phyloP scores from a whole-genome alignment of 2,888 invertebrate genomes.

The Aphodius granarius region DNA sequence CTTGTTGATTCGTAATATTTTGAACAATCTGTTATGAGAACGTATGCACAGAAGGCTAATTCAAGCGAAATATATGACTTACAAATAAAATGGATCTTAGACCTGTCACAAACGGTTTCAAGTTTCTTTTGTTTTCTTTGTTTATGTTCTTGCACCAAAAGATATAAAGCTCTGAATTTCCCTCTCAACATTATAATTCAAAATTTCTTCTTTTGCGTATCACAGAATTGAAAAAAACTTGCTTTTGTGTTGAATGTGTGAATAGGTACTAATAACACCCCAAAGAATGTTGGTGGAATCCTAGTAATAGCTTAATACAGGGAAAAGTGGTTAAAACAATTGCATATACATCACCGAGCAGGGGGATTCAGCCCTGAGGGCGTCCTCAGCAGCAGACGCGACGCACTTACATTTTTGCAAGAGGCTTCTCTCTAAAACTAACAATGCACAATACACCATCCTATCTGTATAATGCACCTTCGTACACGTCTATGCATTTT shows the following conservation, averaged over 20 bases:
- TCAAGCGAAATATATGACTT: too few relatives aligned
- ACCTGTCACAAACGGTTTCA: too few relatives aligned
- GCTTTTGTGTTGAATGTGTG: neutral
- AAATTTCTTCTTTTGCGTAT: too few relatives aligned
- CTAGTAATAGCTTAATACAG: conserved; percentile 6
- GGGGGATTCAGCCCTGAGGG: neutral
- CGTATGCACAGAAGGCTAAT: too few relatives aligned
- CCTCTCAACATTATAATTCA: too few relatives aligned
- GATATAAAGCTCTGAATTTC: too few relatives aligned
- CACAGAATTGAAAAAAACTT: neutral
- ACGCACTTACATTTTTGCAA: neutral
- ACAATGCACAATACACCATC: neutral
- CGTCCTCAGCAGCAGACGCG: neutral
- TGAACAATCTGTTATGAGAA: too few relatives aligned
- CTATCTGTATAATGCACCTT: neutral
- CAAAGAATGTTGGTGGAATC: neutral
- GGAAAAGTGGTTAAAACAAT: conserved; percentile 15
- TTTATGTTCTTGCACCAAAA: too few relatives aligned
- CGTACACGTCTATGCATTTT: neutral
- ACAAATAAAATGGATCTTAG: too few relatives aligned
- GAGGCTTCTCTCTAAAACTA: neutral
- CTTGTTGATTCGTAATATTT: too few relatives aligned
- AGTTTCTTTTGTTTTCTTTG: too few relatives aligned
- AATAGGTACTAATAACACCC: neutral
- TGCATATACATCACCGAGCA: conserved; percentile 6